Evolutionary conservation across 2,113 vertebrate genomes (phyloP).

Genomic region (Dromaius novaehollandiae): DNA sequence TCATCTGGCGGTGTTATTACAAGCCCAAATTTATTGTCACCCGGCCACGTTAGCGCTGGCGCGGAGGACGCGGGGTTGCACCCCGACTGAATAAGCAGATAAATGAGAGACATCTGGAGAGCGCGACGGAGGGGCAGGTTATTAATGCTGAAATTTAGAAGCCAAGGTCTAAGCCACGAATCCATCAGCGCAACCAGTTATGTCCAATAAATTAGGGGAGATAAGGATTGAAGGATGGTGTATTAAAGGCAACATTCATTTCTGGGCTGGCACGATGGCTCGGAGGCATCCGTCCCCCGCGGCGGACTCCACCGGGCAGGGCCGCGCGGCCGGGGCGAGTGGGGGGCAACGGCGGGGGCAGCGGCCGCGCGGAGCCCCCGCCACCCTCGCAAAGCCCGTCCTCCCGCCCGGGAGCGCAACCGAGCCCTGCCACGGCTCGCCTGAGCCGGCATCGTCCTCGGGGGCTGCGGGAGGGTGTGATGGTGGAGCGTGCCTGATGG

Average conservation of each 20-base stretch:
- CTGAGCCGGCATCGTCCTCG: neutral
- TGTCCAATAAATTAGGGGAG: conserved; percentile 82
- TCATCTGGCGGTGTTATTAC: conserved; percentile 74
- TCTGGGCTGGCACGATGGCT: conserved; percentile 49
- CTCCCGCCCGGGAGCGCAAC: accelerated
- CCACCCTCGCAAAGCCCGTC: accelerated
- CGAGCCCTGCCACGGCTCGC: neutral
- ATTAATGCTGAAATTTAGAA: conserved; percentile 86
- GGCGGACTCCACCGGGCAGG: neutral
- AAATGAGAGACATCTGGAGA: conserved; percentile 78
- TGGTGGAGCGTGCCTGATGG: accelerated
- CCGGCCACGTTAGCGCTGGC: conserved; percentile 70
- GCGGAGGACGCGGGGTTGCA: conserved; percentile 61
- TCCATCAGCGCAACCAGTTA: conserved; percentile 78
- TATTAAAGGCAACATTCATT: conserved; percentile 78
- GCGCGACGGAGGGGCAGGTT: conserved; percentile 74
- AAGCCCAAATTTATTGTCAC: conserved; percentile 74
- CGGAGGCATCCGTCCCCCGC: neutral
- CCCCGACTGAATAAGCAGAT: conserved; percentile 72
- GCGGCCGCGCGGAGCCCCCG: neutral
- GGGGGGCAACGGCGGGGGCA: neutral
- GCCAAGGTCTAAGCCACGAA: conserved; percentile 84
- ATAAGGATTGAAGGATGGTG: conserved; percentile 83
- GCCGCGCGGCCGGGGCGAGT: neutral
- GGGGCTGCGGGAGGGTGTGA: neutral